Percentiles rank a stretch among this genome's conserved stretches.
Evolutionary conservation across 2,888 invertebrate species (phyloP).

Genomic region (Eristalinus sepulchralis): DNA sequence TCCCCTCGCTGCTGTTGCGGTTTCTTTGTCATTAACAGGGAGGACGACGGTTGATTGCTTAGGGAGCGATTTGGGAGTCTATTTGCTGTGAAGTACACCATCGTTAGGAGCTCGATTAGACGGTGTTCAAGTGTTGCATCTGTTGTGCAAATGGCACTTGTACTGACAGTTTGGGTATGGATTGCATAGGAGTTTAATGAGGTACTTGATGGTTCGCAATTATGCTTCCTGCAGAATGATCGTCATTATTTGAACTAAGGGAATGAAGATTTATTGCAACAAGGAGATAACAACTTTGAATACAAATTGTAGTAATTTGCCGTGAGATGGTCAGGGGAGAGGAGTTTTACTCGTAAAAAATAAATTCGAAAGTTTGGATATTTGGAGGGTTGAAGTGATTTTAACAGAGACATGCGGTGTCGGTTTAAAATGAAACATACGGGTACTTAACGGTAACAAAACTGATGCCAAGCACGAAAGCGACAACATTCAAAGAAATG

Average conservation of each 20-base stretch:
- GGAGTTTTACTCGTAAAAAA: too few species aligned
- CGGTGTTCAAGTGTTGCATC: not conserved
- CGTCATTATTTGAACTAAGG: not conserved
- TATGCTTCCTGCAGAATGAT: not conserved
- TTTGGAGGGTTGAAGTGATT: too few species aligned
- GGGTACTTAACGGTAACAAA: too few species aligned
- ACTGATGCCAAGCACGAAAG: too few species aligned
- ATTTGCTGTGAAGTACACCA: not conserved
- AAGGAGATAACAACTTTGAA: too few species aligned
- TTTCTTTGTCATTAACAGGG: not conserved
- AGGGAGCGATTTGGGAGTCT: not conserved
- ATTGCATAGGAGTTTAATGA: not conserved
- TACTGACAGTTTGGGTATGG: not conserved
- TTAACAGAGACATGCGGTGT: too few species aligned
- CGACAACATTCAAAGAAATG: too few species aligned
- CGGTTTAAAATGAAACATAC: too few species aligned
- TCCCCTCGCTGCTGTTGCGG: slow-evolving; percentile 24
- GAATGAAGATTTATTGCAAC: not conserved
- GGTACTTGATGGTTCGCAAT: not conserved
- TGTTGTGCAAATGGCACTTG: not conserved
- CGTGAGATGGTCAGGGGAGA: too few species aligned
- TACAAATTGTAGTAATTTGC: too few species aligned
- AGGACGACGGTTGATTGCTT: not conserved
- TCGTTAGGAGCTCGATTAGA: slow-evolving; percentile 5
- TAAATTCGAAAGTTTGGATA: too few species aligned